A percentile compares a stretch with the other conserved stretches of the same genome.
Evolutionary conservation across 2,888 invertebrate genomes (phyloP).

Genomic region (Polydrusus tereticollis): DNA sequence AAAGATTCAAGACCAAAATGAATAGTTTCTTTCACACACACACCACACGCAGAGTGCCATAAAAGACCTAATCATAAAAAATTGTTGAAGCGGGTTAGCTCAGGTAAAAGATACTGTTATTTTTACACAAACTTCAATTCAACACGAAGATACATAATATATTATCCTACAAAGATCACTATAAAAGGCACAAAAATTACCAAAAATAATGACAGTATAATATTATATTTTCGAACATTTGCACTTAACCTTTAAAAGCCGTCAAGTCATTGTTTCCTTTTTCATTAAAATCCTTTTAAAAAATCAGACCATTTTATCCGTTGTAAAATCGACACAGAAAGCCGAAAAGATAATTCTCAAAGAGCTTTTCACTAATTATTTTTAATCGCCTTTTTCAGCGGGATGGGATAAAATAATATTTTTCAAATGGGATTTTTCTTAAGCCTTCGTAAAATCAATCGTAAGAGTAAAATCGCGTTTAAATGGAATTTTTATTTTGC

Average conservation of each 20-base stretch:
- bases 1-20: too few species aligned
- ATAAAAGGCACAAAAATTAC: too few species aligned
- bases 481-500: constrained; percentile 1
- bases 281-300: constrained; percentile 11
- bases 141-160: too few species aligned
- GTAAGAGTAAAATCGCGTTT: not conserved
- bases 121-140: too few species aligned
- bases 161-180: too few species aligned
- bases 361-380: constrained; percentile 36
- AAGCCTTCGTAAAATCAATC: constrained; percentile 28
- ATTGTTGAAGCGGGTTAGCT: too few species aligned
- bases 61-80: too few species aligned
- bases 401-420: constrained; percentile 39
- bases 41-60: too few species aligned
- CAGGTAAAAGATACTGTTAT: too few species aligned
- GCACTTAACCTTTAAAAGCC: not conserved
- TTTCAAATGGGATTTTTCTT: constrained; percentile 36
- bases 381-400: constrained; percentile 41
- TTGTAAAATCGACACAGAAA: constrained; percentile 26
- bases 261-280: not conserved
- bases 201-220: too few species aligned
- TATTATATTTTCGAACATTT: not conserved
- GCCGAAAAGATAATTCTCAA: constrained; percentile 35
- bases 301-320: constrained; percentile 14
- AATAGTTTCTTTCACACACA: too few species aligned